Evolutionary conservation across 2,797 vertebrate species (phyloP).

Genomic region (Acipenser transmontanus): DNA sequence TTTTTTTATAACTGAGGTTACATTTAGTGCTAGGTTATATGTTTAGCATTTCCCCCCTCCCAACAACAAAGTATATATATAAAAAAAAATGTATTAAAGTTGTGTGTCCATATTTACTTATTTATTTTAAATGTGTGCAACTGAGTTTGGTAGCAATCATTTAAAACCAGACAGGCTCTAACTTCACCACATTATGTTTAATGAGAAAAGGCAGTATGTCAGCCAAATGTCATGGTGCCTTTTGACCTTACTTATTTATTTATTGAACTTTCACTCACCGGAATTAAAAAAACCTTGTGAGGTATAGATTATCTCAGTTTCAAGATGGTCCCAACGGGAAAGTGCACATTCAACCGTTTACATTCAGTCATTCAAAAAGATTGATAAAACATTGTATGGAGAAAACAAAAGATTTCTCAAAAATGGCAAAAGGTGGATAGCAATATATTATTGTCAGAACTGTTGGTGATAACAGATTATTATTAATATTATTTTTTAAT

Average conservation of each 20-base stretch:
- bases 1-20: too few species aligned
- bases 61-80: too few species aligned
- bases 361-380: constrained; percentile 1
- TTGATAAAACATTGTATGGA: background rate
- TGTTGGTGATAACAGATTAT: too few species aligned
- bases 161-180: background rate
- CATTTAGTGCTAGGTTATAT: too few species aligned
- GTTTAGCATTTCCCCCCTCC: too few species aligned
- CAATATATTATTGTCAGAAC: too few species aligned
- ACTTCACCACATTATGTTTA: background rate
- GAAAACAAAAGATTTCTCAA: background rate
- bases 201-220: constrained; percentile 2
- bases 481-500: too few species aligned
- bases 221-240: constrained; percentile 14
- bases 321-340: background rate
- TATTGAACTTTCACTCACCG: constrained; percentile 8
- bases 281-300: constrained; percentile 8
- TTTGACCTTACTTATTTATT: constrained; percentile 9
- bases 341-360: background rate
- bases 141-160: background rate
- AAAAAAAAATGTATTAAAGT: too few species aligned
- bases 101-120: background rate
- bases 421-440: too few species aligned
- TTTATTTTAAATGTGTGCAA: background rate
- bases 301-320: constrained; percentile 10